Base-by-base conservation (phyloP, 1,140 invertebrate genomes). In the Dryas iulia region DNA sequence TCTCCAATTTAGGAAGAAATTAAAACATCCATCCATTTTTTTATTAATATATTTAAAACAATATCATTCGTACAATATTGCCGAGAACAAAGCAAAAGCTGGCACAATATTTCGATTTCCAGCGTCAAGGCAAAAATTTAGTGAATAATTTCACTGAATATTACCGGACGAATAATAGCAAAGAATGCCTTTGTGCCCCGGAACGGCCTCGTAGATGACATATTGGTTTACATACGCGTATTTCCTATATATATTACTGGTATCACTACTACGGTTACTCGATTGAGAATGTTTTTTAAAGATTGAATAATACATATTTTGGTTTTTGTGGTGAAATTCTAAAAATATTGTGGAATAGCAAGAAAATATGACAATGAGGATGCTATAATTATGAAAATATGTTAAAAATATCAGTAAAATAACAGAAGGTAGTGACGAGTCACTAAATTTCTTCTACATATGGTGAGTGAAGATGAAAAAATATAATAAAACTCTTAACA, bases 171-270 rank as follows among this genome's bases (percentile, higher is more conserved):
- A 73, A 83, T 83, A 83, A 83, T 82, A 78, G 72, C 66, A 64
- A 84, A 81, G 82, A 86, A 86, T 86, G 81, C 82, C 82, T 84
- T 86, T 86, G 82, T 79, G 74, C 72, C 61, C 72, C 71, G 64
- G 64, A 66, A 70, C 70, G 68, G 63, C 70, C 77, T 60, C 76
- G 70, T 73, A 69, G 72, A 80, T 84, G 78, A 83, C 77, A 83
- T 85, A 83, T 82, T 83, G 81, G 72, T 78, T 74, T 75, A 78
- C 74, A 77, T 76, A 76, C 70, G 74, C 69, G 66, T 59, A 47
- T 47, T 25, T 52, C 70, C 60, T 78, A 66, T 73, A 63, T 62
- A 53, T 66, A 60, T 66, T 54, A 60, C 39, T 28, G 58, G n/a
- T 12, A 47, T 3, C 6, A 23, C 10, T 59, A 66, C 64, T 21